Evolutionary conservation across 2,113 vertebrate species (phyloP).

Genomic region (Lepus timidus): DNA sequence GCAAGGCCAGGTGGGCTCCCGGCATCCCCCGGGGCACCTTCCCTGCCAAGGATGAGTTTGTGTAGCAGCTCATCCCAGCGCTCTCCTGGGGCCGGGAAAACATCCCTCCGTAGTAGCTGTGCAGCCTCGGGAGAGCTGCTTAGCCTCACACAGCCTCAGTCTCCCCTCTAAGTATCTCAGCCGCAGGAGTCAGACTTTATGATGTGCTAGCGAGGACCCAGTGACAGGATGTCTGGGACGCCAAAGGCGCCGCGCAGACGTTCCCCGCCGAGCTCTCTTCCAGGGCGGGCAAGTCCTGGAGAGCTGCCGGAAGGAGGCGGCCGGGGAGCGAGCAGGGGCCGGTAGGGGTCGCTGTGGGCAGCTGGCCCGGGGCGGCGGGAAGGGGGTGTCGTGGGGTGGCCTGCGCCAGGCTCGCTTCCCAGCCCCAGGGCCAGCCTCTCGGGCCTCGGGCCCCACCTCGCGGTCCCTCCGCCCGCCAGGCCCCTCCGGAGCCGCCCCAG

Average conservation of each 20-base stretch:
- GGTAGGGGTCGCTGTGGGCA: constrained; percentile 43
- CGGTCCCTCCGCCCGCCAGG: background rate
- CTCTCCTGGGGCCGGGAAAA: too few relatives aligned
- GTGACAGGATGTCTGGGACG: background rate
- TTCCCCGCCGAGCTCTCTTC: background rate
- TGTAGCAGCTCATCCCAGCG: too few relatives aligned
- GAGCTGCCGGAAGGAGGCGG: constrained; percentile 35
- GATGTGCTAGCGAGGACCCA: background rate
- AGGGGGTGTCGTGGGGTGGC: background rate
- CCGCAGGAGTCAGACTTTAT: background rate
- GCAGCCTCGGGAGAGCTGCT: background rate
- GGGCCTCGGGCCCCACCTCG: background rate
- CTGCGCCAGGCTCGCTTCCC: background rate
- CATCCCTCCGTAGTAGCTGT: too few relatives aligned
- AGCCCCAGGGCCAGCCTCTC: background rate
- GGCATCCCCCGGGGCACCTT: background rate
- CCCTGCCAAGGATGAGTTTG: too few relatives aligned
- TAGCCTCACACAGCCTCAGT: background rate
- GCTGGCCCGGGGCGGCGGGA: background rate
- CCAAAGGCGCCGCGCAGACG: background rate
- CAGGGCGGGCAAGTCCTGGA: background rate
- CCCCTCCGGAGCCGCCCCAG: constrained; percentile 11
- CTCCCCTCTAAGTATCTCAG: background rate
- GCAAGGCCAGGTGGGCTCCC: background rate
- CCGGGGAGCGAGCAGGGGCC: background rate